Evolutionary conservation across 2,113 vertebrate genomes (phyloP), one percentile per base, ranked within the genome.

Genomic region (Cyanoderma ruficeps): DNA sequence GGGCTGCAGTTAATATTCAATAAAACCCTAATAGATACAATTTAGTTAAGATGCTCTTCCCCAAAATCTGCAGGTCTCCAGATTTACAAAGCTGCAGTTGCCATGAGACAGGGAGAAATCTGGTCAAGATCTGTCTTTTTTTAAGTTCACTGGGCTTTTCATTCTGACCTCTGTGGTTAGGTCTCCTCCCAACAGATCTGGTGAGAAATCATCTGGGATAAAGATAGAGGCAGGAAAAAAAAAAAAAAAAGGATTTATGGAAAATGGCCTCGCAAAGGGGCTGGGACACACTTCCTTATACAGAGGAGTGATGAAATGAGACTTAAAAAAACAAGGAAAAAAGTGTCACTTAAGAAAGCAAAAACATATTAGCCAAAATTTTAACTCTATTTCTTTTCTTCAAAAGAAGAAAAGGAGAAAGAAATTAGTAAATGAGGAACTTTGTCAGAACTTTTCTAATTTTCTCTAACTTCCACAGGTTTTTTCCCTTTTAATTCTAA

Each of bases 311-410:
- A 39, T 10, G 31, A 79, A 75, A 49, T 25, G 9, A 63, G 6
- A 41, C 1, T 13, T 22, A 10, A n/a, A 35, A 56, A 71, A 33
- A 2, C 7, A 7, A 7, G 11, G 1, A 0, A 14, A 47, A 37
- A 83, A 37, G 3, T 39, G 15, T 1, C 23, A 70, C 5, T 67
- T 35, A 11, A 6, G 44, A 67, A 72, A 46, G 8, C 20, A 91
- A 78, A 52, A n/a, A 7, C 0, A 18, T 8, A 75, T 39, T n/a
- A 6, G 49, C 11, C 1, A 6, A 65, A 56, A 65, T 27, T 57
- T 71, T 41, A 59, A 77, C 25, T 46, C 11, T 16, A 63, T 41
- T 49, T 35, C 4, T 82, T 68, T 76, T 64, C 11, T 57, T 67
- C 18, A 35, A 52, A 89, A 42, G 15, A 41, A 64, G 8, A 41